phyloP scores from a whole-genome alignment of 2,888 invertebrate species.

The Eustalomyia histrio region DNA sequence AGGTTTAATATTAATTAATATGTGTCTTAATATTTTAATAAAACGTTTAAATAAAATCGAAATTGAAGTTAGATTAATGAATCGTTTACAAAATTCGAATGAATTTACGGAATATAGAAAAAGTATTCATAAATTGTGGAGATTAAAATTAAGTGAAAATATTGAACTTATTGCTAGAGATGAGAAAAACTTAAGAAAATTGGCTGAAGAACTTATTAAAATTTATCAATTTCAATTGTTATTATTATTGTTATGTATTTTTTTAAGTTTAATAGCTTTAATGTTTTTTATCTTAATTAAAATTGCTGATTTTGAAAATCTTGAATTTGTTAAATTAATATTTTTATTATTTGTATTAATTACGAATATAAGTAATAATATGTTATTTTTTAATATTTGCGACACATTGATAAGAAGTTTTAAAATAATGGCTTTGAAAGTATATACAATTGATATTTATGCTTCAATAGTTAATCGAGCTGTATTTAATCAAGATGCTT shows the following conservation, averaged over 20 bases:
- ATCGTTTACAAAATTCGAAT: not conserved
- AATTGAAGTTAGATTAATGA: constrained; percentile 38
- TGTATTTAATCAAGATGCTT: not conserved
- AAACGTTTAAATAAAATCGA: constrained; percentile 30
- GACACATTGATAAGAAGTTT: constrained; percentile 24
- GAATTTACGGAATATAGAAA: not conserved
- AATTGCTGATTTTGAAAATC: constrained; percentile 7
- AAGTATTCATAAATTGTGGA: constrained; percentile 43
- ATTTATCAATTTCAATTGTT: constrained; percentile 66
- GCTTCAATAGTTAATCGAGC: not conserved
- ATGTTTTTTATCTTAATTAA: constrained; percentile 66
- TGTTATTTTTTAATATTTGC: constrained; percentile 66
- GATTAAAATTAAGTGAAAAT: constrained; percentile 57
- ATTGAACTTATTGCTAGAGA: constrained; percentile 62
- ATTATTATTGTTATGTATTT: constrained; percentile 63
- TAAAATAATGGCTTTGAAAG: not conserved
- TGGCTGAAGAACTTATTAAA: constrained; percentile 53
- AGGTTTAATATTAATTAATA: constrained; percentile 22
- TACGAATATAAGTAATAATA: constrained; percentile 53
- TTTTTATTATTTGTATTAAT: constrained; percentile 27
- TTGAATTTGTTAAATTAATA: not conserved
- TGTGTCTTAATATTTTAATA: constrained; percentile 22
- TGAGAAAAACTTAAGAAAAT: constrained; percentile 47
- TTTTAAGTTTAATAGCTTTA: constrained; percentile 61
- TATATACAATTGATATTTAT: constrained; percentile 27